Evolutionary conservation across 2,888 invertebrate genomes (phyloP), one percentile per base, ranked within the genome.

Genomic region (Tetheella fluctuosa): DNA sequence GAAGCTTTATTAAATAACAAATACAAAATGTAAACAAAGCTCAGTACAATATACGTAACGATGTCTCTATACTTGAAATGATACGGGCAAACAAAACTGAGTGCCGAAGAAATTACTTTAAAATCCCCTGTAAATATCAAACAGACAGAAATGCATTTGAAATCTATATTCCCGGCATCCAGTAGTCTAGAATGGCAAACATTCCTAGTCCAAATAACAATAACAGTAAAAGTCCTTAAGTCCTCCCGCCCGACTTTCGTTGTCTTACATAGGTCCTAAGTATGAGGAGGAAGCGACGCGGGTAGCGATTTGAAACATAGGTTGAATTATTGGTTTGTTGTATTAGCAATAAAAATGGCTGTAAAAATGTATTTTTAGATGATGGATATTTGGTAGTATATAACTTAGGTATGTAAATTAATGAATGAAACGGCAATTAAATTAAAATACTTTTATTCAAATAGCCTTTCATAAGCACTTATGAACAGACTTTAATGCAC

Each of bases 141-240:
- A 67, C 60, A 63, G 58, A 60, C 64, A 62, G 60, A 73, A 75
- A 67, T 71, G 64, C 70, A 70, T 70, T 71, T 71, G 71, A 71
- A 80, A 77, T 76, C 71, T 65, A 77, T 73, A 76, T 71, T 71
- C 69, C 54, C 59, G 64, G 64, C 61, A 67, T 63, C 68, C 62
- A 63, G 70, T 64, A 69, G 71, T 61, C 70, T 63, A 59, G 69
- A 59, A 70, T 59, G 57, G 71, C 67, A 74, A 77, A 77, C 70
- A 74, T 76, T 73, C 65, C 67, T 65, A 71, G 71, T 69, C 63
- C 74, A 79, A 81, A 78, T 76, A 83, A 77, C 73, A 79, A 79
- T 79, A 82, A 79, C 72, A 70, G 68, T 77, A 74, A 77, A 76
- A 80, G 71, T 76, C 65, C 67, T 73, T 71, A 79, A 79, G 76